Base-by-base conservation (phyloP, 2,113 vertebrate species). In the Geothlypis trichas region DNA sequence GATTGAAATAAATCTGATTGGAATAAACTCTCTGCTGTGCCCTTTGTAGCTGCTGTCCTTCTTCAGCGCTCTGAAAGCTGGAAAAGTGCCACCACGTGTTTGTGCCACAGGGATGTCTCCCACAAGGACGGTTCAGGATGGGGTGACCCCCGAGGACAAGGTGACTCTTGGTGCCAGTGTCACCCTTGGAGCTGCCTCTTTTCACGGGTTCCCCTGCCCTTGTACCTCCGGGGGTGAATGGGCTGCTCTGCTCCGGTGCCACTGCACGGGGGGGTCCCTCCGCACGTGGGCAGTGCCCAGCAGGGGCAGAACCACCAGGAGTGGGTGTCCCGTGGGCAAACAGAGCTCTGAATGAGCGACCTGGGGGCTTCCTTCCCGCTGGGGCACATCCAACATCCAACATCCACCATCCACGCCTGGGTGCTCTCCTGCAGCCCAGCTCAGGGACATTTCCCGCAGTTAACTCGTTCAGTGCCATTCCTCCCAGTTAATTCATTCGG, bases 171-270 rank as follows among this genome's bases (percentile, higher is more conserved):
- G 33, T 3, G 6, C 15, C 59, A 51, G 27, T 0, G 0, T 12
- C 61, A 52, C 12, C 63, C 27, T 13, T 7, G 52, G 83, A 65
- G 44, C 24, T 0, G 4, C 19, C 4, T 1, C 37, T n/a, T 62
- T 42, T 35, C 39, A 11, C 5, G 0, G 0, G 16, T 2, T 17
- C 28, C 21, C 33, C 62, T 88, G 11, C 89, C 17, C 69, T 33
- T 97, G 1, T 97, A 97, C 39, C 97, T 98, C 41, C 0, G 2
- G 28, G 66, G n/a, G 9, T 55, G 30, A 98, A 97, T 0, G 83
- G 96, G 9, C 96, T 97, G 97, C 96, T 99, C 94, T 98, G 93
- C 68, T 98, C 22, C 98, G 98, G 98, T 98, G 96, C 92, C 98
- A 98, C 97, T 98, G 98, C 8, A 4, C 13, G 98, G 8, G 96